A percentile compares a stretch with the other conserved stretches of the same genome.
phyloP scores from a whole-genome alignment of 2,797 vertebrate species.

The Hyperoplus immaculatus region DNA sequence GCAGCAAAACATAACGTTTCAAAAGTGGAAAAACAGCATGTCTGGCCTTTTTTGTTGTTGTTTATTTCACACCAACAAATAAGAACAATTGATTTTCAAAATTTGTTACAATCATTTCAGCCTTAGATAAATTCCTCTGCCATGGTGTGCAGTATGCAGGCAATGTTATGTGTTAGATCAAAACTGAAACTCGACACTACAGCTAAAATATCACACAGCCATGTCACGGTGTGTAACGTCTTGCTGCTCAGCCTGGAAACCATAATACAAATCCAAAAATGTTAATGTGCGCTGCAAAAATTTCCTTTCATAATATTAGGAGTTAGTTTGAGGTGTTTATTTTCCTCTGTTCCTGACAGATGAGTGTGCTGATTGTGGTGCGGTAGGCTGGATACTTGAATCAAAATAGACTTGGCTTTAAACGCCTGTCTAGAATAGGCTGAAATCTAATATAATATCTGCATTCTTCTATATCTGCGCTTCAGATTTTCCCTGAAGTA shows the following conservation, averaged over 20 bases:
- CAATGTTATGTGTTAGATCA: too few species aligned
- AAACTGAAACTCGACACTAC: too few species aligned
- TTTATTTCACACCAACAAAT: neutral
- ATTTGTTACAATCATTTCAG: neutral
- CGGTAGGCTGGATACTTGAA: too few species aligned
- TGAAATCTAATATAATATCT: neutral
- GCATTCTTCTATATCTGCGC: neutral
- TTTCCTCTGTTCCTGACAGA: too few species aligned
- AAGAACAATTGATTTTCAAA: neutral
- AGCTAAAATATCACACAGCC: too few species aligned
- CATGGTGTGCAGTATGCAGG: neutral
- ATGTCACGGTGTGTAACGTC: neutral
- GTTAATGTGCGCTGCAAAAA: too few species aligned
- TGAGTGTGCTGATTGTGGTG: too few species aligned
- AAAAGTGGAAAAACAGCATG: neutral
- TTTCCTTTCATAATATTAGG: too few species aligned
- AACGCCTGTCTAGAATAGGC: neutral
- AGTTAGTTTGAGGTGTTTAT: too few species aligned
- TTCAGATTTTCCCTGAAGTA: neutral
- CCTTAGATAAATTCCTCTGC: neutral
- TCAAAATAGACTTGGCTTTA: neutral
- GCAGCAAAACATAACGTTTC: neutral
- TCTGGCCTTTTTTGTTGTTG: neutral
- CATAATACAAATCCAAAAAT: neutral
- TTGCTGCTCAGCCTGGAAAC: neutral